phyloP scores from a whole-genome alignment of 1,140 invertebrate genomes.

The Grapholita molesta region DNA sequence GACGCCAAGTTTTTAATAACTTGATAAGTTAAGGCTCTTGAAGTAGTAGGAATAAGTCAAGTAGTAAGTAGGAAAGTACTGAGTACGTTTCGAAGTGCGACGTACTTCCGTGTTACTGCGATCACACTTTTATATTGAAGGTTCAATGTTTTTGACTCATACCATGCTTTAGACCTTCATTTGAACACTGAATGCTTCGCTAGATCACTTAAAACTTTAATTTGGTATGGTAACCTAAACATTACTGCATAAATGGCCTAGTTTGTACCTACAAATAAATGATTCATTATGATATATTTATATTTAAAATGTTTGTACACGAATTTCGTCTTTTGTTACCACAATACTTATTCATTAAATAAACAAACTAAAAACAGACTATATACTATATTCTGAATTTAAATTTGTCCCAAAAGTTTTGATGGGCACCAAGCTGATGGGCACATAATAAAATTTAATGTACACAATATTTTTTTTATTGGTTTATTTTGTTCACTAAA shows the following conservation, averaged over 20 bases:
- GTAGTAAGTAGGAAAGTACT: neutral
- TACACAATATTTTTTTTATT: too few relatives aligned
- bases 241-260: neutral
- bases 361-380: too few relatives aligned
- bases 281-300: too few relatives aligned
- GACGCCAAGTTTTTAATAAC: slow-evolving; percentile 15
- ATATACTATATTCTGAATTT: too few relatives aligned
- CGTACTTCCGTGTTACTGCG: neutral
- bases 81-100: neutral
- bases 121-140: neutral
- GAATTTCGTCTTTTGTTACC: too few relatives aligned
- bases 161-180: slow-evolving; percentile 2
- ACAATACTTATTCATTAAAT: too few relatives aligned
- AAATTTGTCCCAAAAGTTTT: too few relatives aligned
- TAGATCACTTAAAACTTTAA: neutral
- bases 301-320: too few relatives aligned
- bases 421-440: too few relatives aligned
- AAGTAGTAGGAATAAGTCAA: slow-evolving; percentile 21
- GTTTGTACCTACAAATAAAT: too few relatives aligned
- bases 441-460: too few relatives aligned
- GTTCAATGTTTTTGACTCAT: slow-evolving; percentile 6
- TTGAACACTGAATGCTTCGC: neutral
- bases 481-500: too few relatives aligned
- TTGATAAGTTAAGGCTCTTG: slow-evolving; percentile 21
- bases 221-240: neutral